phyloP scores from a whole-genome alignment of 2,888 invertebrate genomes.

The Aricia artaxerxes region DNA sequence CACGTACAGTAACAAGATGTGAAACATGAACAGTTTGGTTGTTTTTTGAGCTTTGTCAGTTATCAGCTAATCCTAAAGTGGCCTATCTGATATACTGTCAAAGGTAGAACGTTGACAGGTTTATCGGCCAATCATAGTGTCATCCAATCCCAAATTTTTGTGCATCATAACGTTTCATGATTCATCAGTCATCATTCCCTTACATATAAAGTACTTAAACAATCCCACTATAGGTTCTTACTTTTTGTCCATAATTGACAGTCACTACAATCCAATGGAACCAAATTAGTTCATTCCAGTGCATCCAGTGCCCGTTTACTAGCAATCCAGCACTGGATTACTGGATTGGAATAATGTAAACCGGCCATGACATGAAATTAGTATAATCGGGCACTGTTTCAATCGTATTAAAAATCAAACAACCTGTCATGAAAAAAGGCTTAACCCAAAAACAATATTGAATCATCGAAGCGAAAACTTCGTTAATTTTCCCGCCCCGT shows the following conservation, averaged over 20 bases:
- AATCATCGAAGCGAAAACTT: conserved; percentile 19
- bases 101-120: not conserved
- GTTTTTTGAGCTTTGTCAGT: not conserved
- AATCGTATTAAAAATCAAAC: not conserved
- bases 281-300: too few relatives aligned
- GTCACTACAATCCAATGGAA: too few relatives aligned
- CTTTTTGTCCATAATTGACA: too few relatives aligned
- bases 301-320: too few relatives aligned
- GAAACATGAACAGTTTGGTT: not conserved
- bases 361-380: too few relatives aligned
- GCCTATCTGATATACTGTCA: not conserved
- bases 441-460: conserved; percentile 12
- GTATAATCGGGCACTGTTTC: too few relatives aligned
- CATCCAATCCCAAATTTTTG: not conserved
- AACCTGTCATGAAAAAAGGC: not conserved
- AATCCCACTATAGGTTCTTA: too few relatives aligned
- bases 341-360: too few relatives aligned
- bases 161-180: not conserved
- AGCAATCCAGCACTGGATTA: too few relatives aligned
- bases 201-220: too few relatives aligned
- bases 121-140: not conserved
- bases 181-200: not conserved
- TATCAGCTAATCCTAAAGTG: not conserved
- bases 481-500: conserved; percentile 22
- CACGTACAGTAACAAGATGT: too few relatives aligned